These are phyloP conservation scores for Chrysaora quinquecirrha DNA, from an alignment of 30 jellyfish, hydroid and myxozoan genomes.

Conservation along the genomic window DNA sequence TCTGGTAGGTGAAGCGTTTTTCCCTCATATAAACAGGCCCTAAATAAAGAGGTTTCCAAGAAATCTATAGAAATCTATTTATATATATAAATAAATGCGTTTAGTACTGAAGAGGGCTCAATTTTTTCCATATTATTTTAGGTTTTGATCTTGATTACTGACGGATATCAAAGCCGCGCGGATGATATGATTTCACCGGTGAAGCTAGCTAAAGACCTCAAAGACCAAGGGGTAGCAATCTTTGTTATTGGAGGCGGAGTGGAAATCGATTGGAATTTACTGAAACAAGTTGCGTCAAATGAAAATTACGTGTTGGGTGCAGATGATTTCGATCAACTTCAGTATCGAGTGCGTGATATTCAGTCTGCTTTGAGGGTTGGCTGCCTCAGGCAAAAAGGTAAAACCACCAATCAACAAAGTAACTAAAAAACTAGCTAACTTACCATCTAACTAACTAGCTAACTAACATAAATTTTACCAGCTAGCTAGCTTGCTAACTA, in stretches of 20 bases:
- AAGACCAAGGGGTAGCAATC: conserved; percentile 58
- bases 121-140: neutral
- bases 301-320: conserved; percentile 53
- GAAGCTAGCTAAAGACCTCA: conserved; percentile 31
- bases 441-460: no score
- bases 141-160: conserved; percentile 72
- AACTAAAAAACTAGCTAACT: no score
- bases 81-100: no score
- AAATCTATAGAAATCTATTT: no score
- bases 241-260: conserved; percentile 82
- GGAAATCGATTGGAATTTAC: conserved; percentile 61
- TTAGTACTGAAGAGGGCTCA: no score
- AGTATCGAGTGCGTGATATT: conserved; percentile 21
- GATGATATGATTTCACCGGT: conserved; percentile 44
- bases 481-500: no score
- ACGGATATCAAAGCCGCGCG: conserved; percentile 70
- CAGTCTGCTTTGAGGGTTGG: conserved; percentile 29
- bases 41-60: no score
- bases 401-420: no score
- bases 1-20: no score
- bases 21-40: no score
- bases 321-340: conserved; percentile 58
- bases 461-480: no score
- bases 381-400: conserved; percentile 31
- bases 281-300: conserved; percentile 69